A percentile compares a stretch with the other conserved stretches of the same genome.
Conservation (phyloP, 2,113 vertebrate genomes). For the Stigmatopora nigra region DNA sequence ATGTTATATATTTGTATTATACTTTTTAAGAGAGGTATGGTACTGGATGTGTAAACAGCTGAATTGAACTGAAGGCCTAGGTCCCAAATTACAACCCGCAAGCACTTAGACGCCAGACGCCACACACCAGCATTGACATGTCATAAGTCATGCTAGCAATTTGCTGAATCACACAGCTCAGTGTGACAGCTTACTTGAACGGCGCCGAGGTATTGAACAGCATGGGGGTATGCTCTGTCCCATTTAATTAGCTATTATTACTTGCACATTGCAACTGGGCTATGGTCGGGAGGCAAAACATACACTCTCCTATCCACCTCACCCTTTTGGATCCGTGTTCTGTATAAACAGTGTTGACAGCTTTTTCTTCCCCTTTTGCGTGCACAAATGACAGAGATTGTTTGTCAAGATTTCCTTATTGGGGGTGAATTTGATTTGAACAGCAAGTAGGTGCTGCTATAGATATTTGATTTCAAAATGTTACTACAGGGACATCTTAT, state of each 20-base stretch:
- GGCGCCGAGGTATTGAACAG: constrained; percentile 15
- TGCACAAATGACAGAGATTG: constrained; percentile 10
- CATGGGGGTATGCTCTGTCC: constrained; percentile 33
- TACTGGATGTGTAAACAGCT: neutral
- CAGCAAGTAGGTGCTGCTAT: constrained; percentile 18
- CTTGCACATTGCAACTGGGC: constrained; percentile 29
- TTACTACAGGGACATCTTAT: constrained; percentile 15
- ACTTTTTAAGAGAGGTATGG: neutral
- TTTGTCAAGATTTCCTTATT: constrained; percentile 25
- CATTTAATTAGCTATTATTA: constrained; percentile 55
- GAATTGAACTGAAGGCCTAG: neutral
- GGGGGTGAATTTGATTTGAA: constrained; percentile 18
- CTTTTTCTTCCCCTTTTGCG: constrained; percentile 15
- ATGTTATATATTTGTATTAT: neutral
- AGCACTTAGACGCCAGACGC: constrained; percentile 3
- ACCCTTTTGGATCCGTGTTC: constrained; percentile 26
- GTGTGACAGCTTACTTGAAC: constrained; percentile 3
- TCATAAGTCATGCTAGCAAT: constrained; percentile 28
- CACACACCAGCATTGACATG: constrained; percentile 1
- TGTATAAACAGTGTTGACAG: constrained; percentile 24
- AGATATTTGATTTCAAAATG: constrained; percentile 6
- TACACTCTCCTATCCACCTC: constrained; percentile 21
- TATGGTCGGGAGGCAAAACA: constrained; percentile 13
- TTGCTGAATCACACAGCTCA: constrained; percentile 31
- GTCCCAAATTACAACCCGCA: neutral